These are phyloP conservation scores for Rhyacophila evoluta DNA, from an alignment of 2,888 invertebrate genomes.

Conservation along the genomic window DNA sequence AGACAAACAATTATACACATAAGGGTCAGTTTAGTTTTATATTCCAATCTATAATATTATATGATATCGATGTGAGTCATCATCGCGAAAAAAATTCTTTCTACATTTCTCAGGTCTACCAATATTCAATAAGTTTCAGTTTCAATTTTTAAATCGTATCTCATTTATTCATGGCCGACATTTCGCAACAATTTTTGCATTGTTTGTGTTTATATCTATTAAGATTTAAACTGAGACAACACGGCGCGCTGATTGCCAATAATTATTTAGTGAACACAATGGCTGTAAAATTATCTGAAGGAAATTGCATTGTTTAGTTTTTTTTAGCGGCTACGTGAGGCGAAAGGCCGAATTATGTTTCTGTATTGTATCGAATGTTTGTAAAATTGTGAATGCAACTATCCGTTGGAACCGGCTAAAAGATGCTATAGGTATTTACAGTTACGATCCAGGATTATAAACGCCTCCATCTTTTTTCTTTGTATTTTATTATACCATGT, in stretches of 20 bases:
- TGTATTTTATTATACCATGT: too few species aligned
- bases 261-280: not conserved
- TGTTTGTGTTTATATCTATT: not conserved
- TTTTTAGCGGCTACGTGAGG: not conserved
- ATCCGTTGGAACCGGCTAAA: not conserved
- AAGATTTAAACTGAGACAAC: not conserved
- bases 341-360: constrained; percentile 1
- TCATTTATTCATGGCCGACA: not conserved
- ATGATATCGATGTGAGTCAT: too few species aligned
- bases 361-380: not conserved
- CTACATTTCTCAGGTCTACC: too few species aligned
- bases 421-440: not conserved
- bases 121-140: too few species aligned
- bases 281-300: not conserved
- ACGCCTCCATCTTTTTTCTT: too few species aligned
- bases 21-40: too few species aligned
- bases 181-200: not conserved
- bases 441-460: too few species aligned
- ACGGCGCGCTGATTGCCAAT: not conserved
- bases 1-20: too few species aligned
- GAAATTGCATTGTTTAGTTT: not conserved
- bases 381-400: constrained; percentile 12
- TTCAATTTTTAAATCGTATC: not conserved
- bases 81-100: too few species aligned
- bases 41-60: too few species aligned